These are phyloP conservation scores for Botia kubotai DNA, from an alignment of 2,797 vertebrate genomes.

Conservation along the genomic window DNA sequence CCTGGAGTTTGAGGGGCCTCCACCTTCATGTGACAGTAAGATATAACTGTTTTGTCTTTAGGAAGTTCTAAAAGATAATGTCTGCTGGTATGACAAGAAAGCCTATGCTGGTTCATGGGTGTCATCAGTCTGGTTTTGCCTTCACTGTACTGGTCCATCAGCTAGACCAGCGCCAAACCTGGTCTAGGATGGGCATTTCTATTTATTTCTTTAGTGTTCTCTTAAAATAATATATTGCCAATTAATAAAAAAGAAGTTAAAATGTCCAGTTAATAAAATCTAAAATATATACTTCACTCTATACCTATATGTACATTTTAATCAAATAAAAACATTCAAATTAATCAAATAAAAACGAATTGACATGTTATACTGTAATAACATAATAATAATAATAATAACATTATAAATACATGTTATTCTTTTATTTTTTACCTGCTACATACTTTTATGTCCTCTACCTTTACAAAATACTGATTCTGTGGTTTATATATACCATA, in stretches of 20 bases:
- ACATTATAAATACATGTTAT: too few species aligned
- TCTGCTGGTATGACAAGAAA: neutral
- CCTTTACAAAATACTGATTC: conserved; percentile 16
- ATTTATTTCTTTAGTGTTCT: neutral
- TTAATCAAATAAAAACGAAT: too few species aligned
- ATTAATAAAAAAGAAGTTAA: too few species aligned
- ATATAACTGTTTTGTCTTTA: neutral
- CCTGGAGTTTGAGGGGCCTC: conserved; percentile 93
- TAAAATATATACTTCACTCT: neutral
- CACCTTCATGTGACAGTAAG: conserved; percentile 95
- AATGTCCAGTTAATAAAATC: neutral
- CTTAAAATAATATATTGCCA: neutral
- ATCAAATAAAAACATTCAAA: too few species aligned
- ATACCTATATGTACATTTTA: neutral
- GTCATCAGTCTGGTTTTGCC: neutral
- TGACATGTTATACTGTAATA: neutral
- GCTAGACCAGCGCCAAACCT: neutral
- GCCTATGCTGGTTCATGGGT: neutral
- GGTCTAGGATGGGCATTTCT: neutral
- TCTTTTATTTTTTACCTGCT: neutral
- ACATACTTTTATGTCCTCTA: neutral
- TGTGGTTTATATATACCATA: conserved; percentile 24
- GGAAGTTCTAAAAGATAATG: neutral
- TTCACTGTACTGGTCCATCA: neutral
- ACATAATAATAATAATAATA: too few species aligned